These are phyloP conservation scores for Actenoides hombroni DNA, from an alignment of 2,113 vertebrate species.

Conservation along the genomic window DNA sequence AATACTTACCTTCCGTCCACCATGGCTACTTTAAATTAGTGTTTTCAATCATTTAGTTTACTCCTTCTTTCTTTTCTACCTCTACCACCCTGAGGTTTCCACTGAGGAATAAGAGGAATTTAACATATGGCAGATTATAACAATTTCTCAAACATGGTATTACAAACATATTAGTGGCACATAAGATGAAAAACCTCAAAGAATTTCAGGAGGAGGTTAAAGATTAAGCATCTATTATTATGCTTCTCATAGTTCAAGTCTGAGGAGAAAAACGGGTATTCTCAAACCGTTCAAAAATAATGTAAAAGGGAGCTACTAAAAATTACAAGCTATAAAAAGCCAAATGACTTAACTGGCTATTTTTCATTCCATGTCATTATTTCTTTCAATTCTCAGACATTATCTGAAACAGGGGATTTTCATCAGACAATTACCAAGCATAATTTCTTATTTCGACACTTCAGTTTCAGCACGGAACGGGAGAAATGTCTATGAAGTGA, in stretches of 20 bases:
- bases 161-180: background rate
- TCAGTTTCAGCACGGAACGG: background rate
- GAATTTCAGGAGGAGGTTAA: conserved; percentile 4
- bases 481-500: background rate
- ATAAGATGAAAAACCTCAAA: background rate
- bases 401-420: background rate
- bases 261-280: background rate
- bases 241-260: background rate
- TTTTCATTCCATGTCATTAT: background rate
- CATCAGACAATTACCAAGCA: background rate
- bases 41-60: background rate
- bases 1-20: background rate
- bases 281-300: background rate
- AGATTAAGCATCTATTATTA: background rate
- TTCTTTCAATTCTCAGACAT: background rate
- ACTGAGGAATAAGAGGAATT: background rate
- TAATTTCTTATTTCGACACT: background rate
- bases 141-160: background rate
- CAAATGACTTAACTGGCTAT: background rate
- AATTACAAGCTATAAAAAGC: background rate
- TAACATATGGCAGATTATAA: background rate
- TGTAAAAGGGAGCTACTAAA: background rate
- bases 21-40: background rate
- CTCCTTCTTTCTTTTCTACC: background rate
- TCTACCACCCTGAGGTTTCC: background rate